A percentile compares a stretch with the other conserved stretches of the same genome.
Evolutionary conservation across 2,113 vertebrate genomes (phyloP).

Genomic region (Neogobius melanostomus): DNA sequence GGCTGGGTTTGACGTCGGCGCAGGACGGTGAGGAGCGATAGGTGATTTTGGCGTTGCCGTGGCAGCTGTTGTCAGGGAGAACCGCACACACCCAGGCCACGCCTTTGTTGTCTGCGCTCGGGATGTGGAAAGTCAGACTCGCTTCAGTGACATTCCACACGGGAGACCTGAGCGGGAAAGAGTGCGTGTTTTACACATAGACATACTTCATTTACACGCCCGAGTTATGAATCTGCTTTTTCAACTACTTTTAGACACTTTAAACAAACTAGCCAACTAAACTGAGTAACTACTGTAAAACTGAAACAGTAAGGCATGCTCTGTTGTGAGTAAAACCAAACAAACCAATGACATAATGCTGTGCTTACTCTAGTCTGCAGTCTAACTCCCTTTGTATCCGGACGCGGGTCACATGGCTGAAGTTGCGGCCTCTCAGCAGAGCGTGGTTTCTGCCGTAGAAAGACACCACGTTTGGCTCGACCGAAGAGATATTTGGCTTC

Average conservation of each 20-base stretch:
- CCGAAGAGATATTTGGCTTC: slow-evolving; percentile 79
- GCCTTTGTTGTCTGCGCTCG: slow-evolving; percentile 29
- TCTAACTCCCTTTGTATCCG: slow-evolving; percentile 76
- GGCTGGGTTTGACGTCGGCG: slow-evolving; percentile 21
- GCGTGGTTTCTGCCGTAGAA: slow-evolving; percentile 84
- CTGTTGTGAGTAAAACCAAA: too few species aligned
- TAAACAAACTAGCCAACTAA: too few species aligned
- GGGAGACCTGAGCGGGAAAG: slow-evolving; percentile 36
- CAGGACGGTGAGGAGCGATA: slow-evolving; percentile 54
- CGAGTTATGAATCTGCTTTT: too few species aligned
- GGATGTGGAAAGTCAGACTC: slow-evolving; percentile 50
- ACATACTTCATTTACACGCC: too few species aligned
- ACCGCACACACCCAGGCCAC: slow-evolving; percentile 34
- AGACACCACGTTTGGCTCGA: slow-evolving; percentile 80
- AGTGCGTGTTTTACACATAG: too few species aligned
- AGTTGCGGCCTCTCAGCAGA: slow-evolving; percentile 81
- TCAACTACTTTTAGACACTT: too few species aligned
- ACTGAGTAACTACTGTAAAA: too few species aligned
- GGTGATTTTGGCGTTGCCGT: slow-evolving; percentile 25
- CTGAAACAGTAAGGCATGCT: neutral
- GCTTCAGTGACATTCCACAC: slow-evolving; percentile 50
- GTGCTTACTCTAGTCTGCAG: slow-evolving; percentile 73
- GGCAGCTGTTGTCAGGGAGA: slow-evolving; percentile 52
- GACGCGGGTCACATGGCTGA: slow-evolving; percentile 74
- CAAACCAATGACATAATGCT: too few species aligned